Percentiles rank a stretch among this genome's conserved stretches.
phyloP scores from a whole-genome alignment of 2,797 vertebrate species.

The Gobio occitaniae region DNA sequence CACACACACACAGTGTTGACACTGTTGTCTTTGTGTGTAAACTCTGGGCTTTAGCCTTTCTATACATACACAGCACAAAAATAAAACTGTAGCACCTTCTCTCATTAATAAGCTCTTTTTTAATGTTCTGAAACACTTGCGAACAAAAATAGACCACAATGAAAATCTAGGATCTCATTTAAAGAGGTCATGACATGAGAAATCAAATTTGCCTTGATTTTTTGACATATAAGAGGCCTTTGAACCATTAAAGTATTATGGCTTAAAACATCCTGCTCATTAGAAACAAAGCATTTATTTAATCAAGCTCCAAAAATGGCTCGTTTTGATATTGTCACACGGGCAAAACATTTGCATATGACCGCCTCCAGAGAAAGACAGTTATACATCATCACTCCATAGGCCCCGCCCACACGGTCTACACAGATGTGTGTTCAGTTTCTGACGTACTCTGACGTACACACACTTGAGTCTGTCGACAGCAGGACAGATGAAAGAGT shows the following conservation, averaged over 20 bases:
- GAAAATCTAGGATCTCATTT: not conserved
- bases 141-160: not conserved
- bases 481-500: too few species aligned
- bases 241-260: not conserved
- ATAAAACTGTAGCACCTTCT: not conserved
- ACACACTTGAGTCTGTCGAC: too few species aligned
- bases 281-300: not conserved
- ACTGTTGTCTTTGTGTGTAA: slow-evolving; percentile 7
- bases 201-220: not conserved
- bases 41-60: not conserved
- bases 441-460: not conserved
- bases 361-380: not conserved
- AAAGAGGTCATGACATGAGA: not conserved
- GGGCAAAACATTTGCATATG: not conserved
- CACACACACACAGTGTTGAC: not conserved
- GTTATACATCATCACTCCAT: not conserved
- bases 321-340: not conserved
- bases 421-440: not conserved
- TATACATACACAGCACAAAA: not conserved
- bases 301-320: not conserved
- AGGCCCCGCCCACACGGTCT: not conserved
- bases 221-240: not conserved
- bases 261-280: not conserved
- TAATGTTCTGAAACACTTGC: not conserved
- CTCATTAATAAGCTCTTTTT: not conserved